These are phyloP conservation scores for Urocolius indicus DNA, from an alignment of 2,113 vertebrate genomes.

Conservation along the genomic window DNA sequence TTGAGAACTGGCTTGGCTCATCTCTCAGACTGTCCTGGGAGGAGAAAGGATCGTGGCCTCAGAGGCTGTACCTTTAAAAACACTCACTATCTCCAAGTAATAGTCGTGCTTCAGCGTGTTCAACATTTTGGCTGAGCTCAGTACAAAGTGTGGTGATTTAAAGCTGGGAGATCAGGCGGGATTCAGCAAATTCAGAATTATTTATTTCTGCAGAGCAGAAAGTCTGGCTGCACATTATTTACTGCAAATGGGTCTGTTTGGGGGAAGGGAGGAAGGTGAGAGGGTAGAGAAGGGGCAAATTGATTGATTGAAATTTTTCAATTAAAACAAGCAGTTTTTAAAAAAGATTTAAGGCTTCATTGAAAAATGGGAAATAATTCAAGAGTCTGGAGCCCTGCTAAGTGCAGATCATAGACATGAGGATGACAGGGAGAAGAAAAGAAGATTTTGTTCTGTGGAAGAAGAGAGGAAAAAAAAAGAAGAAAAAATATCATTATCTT, in stretches of 20 bases:
- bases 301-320: slow-evolving; percentile 74
- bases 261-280: slow-evolving; percentile 21
- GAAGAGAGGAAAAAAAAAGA: background rate
- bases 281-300: slow-evolving; percentile 19
- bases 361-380: slow-evolving; percentile 64
- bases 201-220: slow-evolving; percentile 67
- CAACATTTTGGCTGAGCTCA: slow-evolving; percentile 70
- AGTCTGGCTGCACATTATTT: slow-evolving; percentile 71
- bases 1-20: background rate
- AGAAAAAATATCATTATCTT: slow-evolving; percentile 8
- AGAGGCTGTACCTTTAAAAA: slow-evolving; percentile 52
- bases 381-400: slow-evolving; percentile 35
- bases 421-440: background rate
- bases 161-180: slow-evolving; percentile 62
- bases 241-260: slow-evolving; percentile 62
- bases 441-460: background rate
- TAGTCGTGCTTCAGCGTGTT: slow-evolving; percentile 65
- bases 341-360: slow-evolving; percentile 75
- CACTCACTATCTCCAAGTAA: slow-evolving; percentile 64
- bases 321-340: slow-evolving; percentile 77
- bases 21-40: background rate
- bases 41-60: background rate
- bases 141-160: slow-evolving; percentile 74
- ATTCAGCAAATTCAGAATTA: slow-evolving; percentile 76
- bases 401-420: slow-evolving; percentile 9